These are phyloP conservation scores for Erebia palarica DNA, from an alignment of 2,888 invertebrate species.

Conservation along the genomic window DNA sequence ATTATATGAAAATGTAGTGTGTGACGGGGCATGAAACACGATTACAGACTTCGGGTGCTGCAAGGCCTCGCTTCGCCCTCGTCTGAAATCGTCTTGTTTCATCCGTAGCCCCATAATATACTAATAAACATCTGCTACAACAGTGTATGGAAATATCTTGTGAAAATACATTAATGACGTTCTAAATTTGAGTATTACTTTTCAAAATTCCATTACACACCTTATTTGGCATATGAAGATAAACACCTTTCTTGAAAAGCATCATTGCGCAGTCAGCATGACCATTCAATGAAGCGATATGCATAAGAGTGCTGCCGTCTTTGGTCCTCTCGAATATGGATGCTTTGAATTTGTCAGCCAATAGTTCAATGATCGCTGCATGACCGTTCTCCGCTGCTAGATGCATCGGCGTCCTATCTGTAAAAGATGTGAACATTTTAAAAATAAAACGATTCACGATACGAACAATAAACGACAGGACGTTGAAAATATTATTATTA, in stretches of 20 bases:
- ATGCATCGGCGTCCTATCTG: conserved; percentile 98
- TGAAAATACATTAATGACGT: no score
- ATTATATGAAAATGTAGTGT: no score
- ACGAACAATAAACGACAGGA: no score
- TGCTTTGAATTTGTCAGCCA: conserved; percentile 98
- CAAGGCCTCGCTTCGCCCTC: no score
- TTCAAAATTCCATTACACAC: conserved; percentile 51
- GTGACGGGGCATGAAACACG: no score
- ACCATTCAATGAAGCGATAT: conserved; percentile 98
- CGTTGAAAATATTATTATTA: no score
- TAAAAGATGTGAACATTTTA: conserved; percentile 22
- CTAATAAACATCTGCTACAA: neutral
- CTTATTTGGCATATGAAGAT: conserved; percentile 99
- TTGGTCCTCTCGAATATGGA: conserved; percentile 98
- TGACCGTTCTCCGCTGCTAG: conserved; percentile 98
- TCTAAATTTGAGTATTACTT: no score
- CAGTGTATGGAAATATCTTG: neutral
- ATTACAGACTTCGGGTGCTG: no score
- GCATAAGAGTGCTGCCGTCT: conserved; percentile 99
- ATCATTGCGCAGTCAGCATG: conserved; percentile 99
- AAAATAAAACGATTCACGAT: neutral
- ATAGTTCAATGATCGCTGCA: conserved; percentile 95
- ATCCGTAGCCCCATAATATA: no score
- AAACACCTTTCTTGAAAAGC: conserved; percentile 99
- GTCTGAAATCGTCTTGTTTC: no score